These are phyloP conservation scores for Cuniculus paca DNA, from an alignment of 2,797 vertebrate species.

Conservation along the genomic window DNA sequence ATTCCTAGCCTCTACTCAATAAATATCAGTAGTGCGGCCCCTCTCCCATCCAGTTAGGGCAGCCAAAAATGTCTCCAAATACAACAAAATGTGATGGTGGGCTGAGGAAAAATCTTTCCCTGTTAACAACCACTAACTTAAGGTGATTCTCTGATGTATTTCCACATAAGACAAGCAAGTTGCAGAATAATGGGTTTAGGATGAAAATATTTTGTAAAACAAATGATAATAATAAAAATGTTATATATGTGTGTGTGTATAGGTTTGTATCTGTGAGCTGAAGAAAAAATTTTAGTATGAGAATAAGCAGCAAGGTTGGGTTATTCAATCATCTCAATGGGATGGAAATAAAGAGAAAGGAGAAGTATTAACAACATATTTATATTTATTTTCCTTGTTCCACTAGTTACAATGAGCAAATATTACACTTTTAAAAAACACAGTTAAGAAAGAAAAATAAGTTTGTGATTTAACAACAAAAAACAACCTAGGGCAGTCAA, in stretches of 20 bases:
- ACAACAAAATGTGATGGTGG: neutral
- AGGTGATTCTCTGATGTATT: neutral
- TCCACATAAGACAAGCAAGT: neutral
- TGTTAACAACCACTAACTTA: neutral
- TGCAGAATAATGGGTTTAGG: neutral
- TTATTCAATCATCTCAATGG: neutral
- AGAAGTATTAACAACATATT: neutral
- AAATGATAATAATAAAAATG: neutral
- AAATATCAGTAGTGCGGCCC: neutral
- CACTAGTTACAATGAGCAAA: neutral
- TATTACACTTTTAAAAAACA: neutral
- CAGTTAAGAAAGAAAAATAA: conserved; percentile 43
- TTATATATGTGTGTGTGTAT: neutral
- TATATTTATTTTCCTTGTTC: conserved; percentile 1
- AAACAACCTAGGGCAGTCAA: neutral
- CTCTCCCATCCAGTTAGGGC: neutral
- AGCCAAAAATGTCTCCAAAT: neutral
- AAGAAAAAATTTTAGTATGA: neutral
- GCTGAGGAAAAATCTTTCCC: neutral
- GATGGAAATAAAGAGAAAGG: neutral
- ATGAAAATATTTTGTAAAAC: neutral
- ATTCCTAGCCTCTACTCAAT: neutral
- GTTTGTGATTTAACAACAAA: conserved; percentile 43
- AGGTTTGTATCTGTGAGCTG: neutral
- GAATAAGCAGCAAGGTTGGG: neutral